phyloP scores from a whole-genome alignment of 2,113 vertebrate species.

The Carlito syrichta region DNA sequence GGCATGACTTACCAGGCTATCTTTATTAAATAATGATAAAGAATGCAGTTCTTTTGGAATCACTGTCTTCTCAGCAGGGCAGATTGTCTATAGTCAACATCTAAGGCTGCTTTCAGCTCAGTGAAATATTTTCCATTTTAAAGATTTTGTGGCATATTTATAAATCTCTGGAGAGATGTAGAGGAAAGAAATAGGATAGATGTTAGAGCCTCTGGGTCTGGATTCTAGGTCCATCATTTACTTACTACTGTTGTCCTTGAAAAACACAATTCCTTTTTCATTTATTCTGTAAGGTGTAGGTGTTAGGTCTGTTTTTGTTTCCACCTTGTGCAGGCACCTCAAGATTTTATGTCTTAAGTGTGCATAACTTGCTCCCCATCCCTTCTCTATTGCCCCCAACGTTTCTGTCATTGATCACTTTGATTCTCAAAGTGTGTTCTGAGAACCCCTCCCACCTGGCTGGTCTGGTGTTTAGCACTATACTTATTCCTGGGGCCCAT shows the following conservation, averaged over 20 bases:
- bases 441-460: background rate
- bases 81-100: background rate
- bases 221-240: background rate
- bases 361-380: background rate
- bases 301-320: background rate
- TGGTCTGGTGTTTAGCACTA: background rate
- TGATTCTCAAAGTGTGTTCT: background rate
- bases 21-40: background rate
- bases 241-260: background rate
- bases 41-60: background rate
- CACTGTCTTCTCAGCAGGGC: background rate
- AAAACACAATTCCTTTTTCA: background rate
- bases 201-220: background rate
- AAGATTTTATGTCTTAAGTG: background rate
- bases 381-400: background rate
- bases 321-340: rapidly evolving
- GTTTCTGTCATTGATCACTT: background rate
- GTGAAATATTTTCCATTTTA: background rate
- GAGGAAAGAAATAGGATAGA: background rate
- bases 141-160: background rate
- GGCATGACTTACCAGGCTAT: background rate
- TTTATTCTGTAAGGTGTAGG: background rate
- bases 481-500: background rate
- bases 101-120: background rate
- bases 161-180: background rate